These are phyloP conservation scores for Margaritifera margaritifera DNA, from an alignment of 2,888 invertebrate genomes.

Conservation along the genomic window DNA sequence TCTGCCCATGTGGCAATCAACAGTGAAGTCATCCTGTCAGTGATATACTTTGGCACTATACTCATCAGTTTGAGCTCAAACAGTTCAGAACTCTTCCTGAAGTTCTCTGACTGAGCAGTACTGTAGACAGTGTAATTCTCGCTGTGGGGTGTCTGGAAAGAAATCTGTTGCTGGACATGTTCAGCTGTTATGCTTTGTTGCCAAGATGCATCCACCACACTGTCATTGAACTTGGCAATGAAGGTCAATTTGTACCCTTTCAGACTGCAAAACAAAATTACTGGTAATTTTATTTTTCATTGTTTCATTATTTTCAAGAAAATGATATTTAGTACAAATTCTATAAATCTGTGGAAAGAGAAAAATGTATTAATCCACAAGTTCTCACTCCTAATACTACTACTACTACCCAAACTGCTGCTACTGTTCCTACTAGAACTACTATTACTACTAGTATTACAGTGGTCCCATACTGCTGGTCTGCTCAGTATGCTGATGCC, in stretches of 20 bases:
- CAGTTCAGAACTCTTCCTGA: background rate
- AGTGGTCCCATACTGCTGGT: too few relatives aligned
- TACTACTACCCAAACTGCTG: too few relatives aligned
- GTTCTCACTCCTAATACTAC: too few relatives aligned
- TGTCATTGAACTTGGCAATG: constrained; percentile 11
- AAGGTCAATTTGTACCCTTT: background rate
- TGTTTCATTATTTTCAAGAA: too few relatives aligned
- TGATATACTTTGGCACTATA: background rate
- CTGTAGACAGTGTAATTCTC: constrained; percentile 9
- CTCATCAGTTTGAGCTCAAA: constrained; percentile 1
- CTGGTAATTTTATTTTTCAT: too few relatives aligned
- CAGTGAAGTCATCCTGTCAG: background rate
- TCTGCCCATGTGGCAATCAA: background rate
- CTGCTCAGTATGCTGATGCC: too few relatives aligned
- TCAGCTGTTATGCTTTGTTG: background rate
- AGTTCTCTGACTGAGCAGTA: background rate
- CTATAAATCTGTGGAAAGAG: too few relatives aligned
- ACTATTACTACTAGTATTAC: too few relatives aligned
- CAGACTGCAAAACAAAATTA: too few relatives aligned
- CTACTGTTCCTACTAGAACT: too few relatives aligned
- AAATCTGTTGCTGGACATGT: constrained; percentile 3
- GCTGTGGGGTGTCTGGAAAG: constrained; percentile 18
- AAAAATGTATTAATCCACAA: too few relatives aligned
- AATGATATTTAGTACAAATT: too few relatives aligned
- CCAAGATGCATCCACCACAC: constrained; percentile 9